phyloP scores from a whole-genome alignment of 1,140 invertebrate genomes.

The Rhopalosiphum padi region DNA sequence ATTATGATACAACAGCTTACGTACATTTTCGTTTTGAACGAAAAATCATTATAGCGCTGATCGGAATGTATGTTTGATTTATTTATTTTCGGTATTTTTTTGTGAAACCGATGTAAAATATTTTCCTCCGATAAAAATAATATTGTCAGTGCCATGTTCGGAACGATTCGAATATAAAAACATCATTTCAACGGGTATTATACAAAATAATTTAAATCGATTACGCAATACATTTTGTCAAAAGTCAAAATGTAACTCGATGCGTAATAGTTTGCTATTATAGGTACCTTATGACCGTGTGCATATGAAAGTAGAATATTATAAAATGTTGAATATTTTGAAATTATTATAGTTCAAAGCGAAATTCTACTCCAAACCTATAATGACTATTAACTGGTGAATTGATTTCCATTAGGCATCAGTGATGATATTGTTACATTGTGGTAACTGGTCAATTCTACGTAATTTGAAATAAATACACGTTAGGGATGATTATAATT shows the following conservation, averaged over 20 bases:
- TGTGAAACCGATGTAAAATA: background rate
- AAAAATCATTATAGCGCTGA: background rate
- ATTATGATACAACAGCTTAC: background rate
- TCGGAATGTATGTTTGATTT: background rate
- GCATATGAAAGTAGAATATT: background rate
- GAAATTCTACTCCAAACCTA: background rate
- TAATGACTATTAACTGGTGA: background rate
- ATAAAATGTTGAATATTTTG: background rate
- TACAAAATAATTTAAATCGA: background rate
- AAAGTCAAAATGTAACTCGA: background rate
- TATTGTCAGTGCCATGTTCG: background rate
- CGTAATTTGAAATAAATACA: background rate
- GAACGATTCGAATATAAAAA: background rate
- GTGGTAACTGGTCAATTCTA: background rate
- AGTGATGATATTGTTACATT: background rate
- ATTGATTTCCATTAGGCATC: background rate
- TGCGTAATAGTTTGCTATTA: background rate
- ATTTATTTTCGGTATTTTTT: background rate
- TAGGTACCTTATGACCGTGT: background rate
- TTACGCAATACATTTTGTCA: background rate
- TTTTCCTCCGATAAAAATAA: background rate
- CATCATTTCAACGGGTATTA: background rate
- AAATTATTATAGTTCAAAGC: background rate
- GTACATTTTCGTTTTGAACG: background rate
- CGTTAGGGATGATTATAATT: background rate